Evolutionary conservation across 2,797 vertebrate genomes (phyloP).

Genomic region (Ptychobarbus kaznakovi): DNA sequence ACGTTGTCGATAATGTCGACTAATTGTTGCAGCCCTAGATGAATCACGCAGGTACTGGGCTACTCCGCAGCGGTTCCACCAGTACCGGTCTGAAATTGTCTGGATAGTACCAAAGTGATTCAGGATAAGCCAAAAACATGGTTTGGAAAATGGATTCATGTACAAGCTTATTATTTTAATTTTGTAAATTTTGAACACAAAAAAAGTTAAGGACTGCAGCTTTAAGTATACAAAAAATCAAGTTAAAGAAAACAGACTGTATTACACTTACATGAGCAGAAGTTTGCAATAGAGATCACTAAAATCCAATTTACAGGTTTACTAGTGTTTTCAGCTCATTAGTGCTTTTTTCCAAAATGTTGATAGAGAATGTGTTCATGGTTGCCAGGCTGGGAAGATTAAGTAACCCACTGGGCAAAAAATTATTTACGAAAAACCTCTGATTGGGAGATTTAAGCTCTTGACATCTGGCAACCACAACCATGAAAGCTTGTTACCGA

Average conservation of each 20-base stretch:
- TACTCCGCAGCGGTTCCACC: no score
- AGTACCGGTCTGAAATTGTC: no score
- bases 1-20: no score
- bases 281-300: background rate
- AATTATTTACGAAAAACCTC: background rate
- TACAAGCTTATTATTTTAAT: no score
- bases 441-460: background rate
- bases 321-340: background rate
- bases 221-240: background rate
- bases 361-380: background rate
- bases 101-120: no score
- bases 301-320: background rate
- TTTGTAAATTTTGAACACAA: no score
- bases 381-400: background rate
- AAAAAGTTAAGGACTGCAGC: no score
- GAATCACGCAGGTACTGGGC: no score
- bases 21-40: no score
- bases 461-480: background rate
- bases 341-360: background rate
- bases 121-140: no score
- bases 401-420: background rate
- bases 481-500: background rate
- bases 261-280: background rate
- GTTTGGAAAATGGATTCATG: no score
- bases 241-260: background rate